Conservation (phyloP, 2,888 invertebrate genomes). For the Acronicta alni region DNA sequence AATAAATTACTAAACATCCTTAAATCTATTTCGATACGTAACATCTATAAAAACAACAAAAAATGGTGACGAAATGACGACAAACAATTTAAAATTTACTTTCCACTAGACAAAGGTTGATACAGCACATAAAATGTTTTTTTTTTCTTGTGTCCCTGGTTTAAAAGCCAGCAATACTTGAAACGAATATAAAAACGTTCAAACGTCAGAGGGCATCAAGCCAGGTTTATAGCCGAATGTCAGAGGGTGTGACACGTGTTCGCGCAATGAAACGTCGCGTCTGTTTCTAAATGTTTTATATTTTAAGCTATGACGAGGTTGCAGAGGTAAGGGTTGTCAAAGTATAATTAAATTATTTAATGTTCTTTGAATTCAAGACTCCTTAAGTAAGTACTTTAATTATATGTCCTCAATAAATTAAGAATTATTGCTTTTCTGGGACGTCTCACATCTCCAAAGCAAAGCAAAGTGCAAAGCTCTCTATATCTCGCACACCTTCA, state of each 20-base stretch:
- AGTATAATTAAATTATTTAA: constrained; percentile 7
- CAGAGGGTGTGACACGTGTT: constrained; percentile 36
- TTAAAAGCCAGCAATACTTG: constrained; percentile 9
- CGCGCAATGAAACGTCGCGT: constrained; percentile 33
- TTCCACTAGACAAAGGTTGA: neutral
- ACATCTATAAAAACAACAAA: neutral
- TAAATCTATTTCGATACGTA: too few species aligned
- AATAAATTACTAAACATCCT: too few species aligned
- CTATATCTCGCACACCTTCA: too few species aligned
- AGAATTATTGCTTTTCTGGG: too few species aligned
- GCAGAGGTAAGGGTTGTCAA: neutral
- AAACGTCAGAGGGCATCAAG: constrained; percentile 25
- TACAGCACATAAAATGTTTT: constrained; percentile 15
- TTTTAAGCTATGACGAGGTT: constrained; percentile 12
- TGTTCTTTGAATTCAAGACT: too few species aligned
- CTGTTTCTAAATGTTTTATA: constrained; percentile 19
- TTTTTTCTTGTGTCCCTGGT: neutral
- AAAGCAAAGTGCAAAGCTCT: too few species aligned
- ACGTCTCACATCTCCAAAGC: too few species aligned
- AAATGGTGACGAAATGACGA: neutral
- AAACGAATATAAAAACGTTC: constrained; percentile 27
- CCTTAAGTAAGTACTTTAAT: too few species aligned
- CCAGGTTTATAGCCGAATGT: constrained; percentile 34
- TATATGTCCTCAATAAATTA: too few species aligned
- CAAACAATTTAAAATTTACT: neutral